Conservation (phyloP, 2,888 invertebrate genomes). For the Cryptophagus acutangulus region DNA sequence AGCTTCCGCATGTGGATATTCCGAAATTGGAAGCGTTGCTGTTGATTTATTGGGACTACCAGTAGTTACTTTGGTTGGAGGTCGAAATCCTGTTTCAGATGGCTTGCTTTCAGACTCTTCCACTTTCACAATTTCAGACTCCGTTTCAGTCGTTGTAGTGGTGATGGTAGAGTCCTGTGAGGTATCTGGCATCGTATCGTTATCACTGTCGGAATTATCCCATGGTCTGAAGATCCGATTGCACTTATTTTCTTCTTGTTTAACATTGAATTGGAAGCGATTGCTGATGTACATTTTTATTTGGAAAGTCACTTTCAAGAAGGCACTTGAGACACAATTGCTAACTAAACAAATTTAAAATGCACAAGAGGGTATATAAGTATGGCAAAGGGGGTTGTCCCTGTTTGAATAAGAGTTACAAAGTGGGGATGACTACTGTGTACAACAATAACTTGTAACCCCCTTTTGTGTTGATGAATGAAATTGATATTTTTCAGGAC, state of each 20-base stretch:
- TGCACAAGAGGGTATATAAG: constrained; percentile 40
- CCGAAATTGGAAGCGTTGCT: constrained; percentile 8
- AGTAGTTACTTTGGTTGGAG: constrained; percentile 11
- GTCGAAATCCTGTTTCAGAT: constrained; percentile 4
- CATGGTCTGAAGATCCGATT: constrained; percentile 36
- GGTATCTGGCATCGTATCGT: constrained; percentile 27
- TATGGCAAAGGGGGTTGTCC: constrained; percentile 40
- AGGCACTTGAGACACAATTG: constrained; percentile 38
- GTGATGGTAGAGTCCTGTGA: constrained; percentile 56
- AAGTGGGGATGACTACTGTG: constrained; percentile 38
- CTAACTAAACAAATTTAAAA: constrained; percentile 43
- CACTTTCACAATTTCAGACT: neutral
- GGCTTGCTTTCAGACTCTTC: constrained; percentile 15
- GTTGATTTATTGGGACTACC: neutral
- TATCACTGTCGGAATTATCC: constrained; percentile 24
- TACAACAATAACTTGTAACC: constrained; percentile 43
- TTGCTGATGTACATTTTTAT: constrained; percentile 29
- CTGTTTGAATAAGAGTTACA: constrained; percentile 26
- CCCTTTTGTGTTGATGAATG: constrained; percentile 45
- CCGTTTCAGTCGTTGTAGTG: constrained; percentile 49
- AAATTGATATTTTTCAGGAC: constrained; percentile 38
- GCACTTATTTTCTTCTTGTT: constrained; percentile 27
- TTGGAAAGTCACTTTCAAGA: too few species aligned
- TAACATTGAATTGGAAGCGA: constrained; percentile 17
- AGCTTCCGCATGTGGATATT: constrained; percentile 19